Evolutionary conservation across 1,140 invertebrate species (phyloP), one percentile per base, ranked within the genome.

Genomic region (Octopus bimaculoides): DNA sequence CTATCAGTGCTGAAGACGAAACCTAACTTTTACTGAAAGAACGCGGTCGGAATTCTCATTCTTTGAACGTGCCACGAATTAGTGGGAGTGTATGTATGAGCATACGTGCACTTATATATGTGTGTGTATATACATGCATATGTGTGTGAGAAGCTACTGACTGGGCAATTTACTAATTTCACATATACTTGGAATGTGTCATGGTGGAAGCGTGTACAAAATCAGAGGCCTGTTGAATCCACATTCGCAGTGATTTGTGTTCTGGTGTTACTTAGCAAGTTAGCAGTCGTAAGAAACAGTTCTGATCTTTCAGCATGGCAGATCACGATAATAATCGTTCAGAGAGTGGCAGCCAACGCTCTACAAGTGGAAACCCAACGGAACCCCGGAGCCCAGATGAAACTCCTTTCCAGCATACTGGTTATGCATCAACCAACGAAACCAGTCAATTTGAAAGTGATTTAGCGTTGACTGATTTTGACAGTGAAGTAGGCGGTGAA

Each of bases 31-130:
- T 12, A 71, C 66, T 71, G 5, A n/a, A 6, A 20, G 66, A 71
- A 71, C 66, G 66, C 66, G 66, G 66, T 71, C 66, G 66, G 66
- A 71, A 71, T 71, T 71, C 66, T 20, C 66, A 71, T n/a, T 14
- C 66, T 5, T 71, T 14, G 9, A 71, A 71, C 17, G 66, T 71
- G 66, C 66, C 66, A 71, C 26, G 66, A 71, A 71, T 71, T 71
- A 71, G 66, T 12, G 66, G 14, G 66, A 20, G 14, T 41, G 26
- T 41, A 41, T 41, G 26, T 41, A 41, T 41, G 26, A 41, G 26
- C 26, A 41, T 41, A 41, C 26, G 26, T 41, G 26, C 26, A 41
- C 26, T 41, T 41, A 41, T 41, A 41, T 41, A 41, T 41, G 3
- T 41, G 26, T 41, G 26, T 41, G 26, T 41, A 41, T 41, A 41